Conservation (phyloP, 2,888 invertebrate genomes). For the Eupithecia abbreviata region DNA sequence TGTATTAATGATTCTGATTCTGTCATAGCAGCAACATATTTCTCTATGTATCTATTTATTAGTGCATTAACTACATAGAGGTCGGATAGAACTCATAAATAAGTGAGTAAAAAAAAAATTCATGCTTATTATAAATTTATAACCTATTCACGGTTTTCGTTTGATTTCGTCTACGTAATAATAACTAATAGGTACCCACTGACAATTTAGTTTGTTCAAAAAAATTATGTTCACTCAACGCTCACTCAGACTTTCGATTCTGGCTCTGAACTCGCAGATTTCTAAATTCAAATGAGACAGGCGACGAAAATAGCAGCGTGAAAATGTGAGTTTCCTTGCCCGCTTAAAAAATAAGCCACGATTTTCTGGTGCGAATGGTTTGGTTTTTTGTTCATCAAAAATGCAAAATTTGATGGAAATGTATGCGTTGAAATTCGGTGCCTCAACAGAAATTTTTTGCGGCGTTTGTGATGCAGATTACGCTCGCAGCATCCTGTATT, state of each 20-base stretch:
- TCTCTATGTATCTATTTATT: too few relatives aligned
- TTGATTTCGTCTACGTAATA: too few relatives aligned
- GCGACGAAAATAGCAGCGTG: constrained; percentile 41
- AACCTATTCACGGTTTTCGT: too few relatives aligned
- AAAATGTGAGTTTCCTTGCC: constrained; percentile 36
- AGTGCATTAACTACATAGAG: too few relatives aligned
- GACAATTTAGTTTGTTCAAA: too few relatives aligned
- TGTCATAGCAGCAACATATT: too few relatives aligned
- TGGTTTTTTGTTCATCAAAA: constrained; percentile 74
- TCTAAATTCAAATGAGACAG: constrained; percentile 48
- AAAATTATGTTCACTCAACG: background rate
- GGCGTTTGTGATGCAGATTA: constrained; percentile 67
- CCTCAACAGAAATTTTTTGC: constrained; percentile 61
- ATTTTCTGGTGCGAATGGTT: constrained; percentile 50
- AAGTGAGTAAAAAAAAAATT: too few relatives aligned
- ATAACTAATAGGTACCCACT: too few relatives aligned
- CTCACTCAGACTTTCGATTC: background rate
- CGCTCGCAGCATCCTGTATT: constrained; percentile 35
- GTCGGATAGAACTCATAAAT: too few relatives aligned
- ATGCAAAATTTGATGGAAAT: constrained; percentile 79
- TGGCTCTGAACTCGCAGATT: constrained; percentile 20
- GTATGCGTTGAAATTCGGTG: constrained; percentile 61
- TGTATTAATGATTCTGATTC: too few relatives aligned
- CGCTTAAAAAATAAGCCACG: constrained; percentile 50
- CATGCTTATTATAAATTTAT: too few relatives aligned